Evolutionary conservation across 2,113 vertebrate species (phyloP), one percentile per base, ranked within the genome.

Genomic region (Urocynchramus pylzowi): DNA sequence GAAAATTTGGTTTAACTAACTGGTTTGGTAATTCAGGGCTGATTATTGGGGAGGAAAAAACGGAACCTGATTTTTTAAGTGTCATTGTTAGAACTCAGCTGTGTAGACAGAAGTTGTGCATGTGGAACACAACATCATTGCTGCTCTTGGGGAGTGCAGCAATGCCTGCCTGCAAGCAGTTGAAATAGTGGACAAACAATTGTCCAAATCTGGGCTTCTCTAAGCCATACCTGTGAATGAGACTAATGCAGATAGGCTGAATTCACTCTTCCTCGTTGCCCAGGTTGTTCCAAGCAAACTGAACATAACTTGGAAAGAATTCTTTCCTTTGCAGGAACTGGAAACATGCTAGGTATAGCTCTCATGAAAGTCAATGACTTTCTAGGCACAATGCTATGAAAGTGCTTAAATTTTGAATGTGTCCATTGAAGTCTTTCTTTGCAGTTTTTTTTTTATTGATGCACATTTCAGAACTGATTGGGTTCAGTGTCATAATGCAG

Each of bases 341-440:
- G 52, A 81, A 76, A 39, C 4, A 1, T 11, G 57, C 75, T 86
- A 74, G 82, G 45, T 77, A 74, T 65, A 90, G 59, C 85, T 76
- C 75, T 96, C 30, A 50, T 84, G 81, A 54, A 95, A 79, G 71
- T 85, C 82, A 83, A 18, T 83, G 50, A 28, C 61, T 93, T 96
- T 50, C 37, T 65, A 33, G 45, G 61, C n/a, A 60, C 1, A 17
- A n/a, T 74, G 41, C 53, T 91, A 6, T 65, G 39, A 91, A 93
- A 80, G 59, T 54, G 31, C 64, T 88, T 88, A 67, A 35, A 80
- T 93, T 91, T 83, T 86, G 82, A 95, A 86, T 64, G 35, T 80
- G 28, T 86, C 79, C 59, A 31, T 28, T 78, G 71, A 63, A 85
- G 31, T 54, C 63, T 68, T 69, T 47, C 27, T 35, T 92, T 81